Evolutionary conservation across 2,888 invertebrate genomes (phyloP).

Genomic region (Allygus modestus): DNA sequence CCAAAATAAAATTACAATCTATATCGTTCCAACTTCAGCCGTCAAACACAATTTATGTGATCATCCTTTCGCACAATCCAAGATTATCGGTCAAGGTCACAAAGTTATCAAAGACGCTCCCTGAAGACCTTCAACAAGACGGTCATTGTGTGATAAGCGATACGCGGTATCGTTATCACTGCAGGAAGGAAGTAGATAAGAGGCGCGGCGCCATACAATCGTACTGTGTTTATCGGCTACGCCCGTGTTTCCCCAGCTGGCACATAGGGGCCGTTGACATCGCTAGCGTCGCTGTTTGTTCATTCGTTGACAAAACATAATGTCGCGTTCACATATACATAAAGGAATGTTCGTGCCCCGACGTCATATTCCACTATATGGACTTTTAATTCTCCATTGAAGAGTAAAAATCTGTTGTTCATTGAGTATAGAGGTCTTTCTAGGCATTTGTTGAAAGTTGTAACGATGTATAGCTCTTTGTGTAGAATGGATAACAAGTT

Average conservation of each 20-base stretch:
- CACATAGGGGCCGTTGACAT: constrained; percentile 18
- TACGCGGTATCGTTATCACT: constrained; percentile 1
- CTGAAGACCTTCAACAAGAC: not conserved
- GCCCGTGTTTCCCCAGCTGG: constrained; percentile 36
- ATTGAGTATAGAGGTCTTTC: too few relatives aligned
- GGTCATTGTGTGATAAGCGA: constrained; percentile 7
- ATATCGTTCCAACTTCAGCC: too few relatives aligned
- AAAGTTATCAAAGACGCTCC: not conserved
- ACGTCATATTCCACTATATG: not conserved
- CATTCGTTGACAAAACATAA: not conserved
- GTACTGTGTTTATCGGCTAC: not conserved
- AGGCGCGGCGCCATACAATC: not conserved
- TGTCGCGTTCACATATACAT: not conserved
- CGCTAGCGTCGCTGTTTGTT: not conserved
- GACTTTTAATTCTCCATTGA: not conserved
- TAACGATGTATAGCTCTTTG: too few relatives aligned
- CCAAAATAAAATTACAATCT: too few relatives aligned
- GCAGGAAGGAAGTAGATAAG: constrained; percentile 2
- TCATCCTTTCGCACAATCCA: not conserved
- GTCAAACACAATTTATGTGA: too few relatives aligned
- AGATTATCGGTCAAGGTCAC: not conserved
- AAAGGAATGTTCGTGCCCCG: not conserved
- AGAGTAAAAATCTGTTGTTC: too few relatives aligned
- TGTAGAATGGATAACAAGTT: too few relatives aligned
- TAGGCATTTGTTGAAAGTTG: too few relatives aligned